phyloP scores from a whole-genome alignment of 2,888 invertebrate species.

The Pristionchus exspectatus region DNA sequence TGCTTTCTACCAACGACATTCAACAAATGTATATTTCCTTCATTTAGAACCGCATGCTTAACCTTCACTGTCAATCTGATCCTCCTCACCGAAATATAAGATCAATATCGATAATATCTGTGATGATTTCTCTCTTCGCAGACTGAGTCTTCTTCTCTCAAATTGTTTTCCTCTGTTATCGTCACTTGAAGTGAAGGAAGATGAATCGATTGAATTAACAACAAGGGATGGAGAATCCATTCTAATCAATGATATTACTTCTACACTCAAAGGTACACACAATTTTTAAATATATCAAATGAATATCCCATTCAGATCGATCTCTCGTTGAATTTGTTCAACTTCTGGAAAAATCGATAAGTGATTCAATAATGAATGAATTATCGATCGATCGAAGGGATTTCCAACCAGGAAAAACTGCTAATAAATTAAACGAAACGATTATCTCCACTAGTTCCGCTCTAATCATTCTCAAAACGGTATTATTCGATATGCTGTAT shows the following conservation, averaged over 20 bases:
- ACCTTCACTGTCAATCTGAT: not conserved
- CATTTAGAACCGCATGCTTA: not conserved
- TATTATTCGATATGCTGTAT: not conserved
- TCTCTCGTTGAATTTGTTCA: not conserved
- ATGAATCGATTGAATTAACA: not conserved
- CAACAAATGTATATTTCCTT: not conserved
- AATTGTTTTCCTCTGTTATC: constrained; percentile 44
- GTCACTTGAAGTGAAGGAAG: not conserved
- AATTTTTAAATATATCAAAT: no score
- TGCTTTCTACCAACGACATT: constrained; percentile 36
- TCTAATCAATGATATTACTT: not conserved
- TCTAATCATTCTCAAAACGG: not conserved
- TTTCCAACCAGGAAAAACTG: not conserved
- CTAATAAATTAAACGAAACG: not conserved
- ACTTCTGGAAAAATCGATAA: constrained; percentile 18
- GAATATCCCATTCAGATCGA: not conserved
- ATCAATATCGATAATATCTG: no score
- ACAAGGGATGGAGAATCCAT: constrained; percentile 17
- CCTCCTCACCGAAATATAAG: no score
- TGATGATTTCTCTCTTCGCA: not conserved
- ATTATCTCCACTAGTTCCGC: not conserved
- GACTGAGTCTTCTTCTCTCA: constrained; percentile 1
- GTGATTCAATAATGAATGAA: constrained; percentile 9
- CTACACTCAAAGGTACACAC: not conserved
- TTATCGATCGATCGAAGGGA: constrained; percentile 7